Conservation (phyloP, 2,797 vertebrate species). For the Rhynchotus rufescens region DNA sequence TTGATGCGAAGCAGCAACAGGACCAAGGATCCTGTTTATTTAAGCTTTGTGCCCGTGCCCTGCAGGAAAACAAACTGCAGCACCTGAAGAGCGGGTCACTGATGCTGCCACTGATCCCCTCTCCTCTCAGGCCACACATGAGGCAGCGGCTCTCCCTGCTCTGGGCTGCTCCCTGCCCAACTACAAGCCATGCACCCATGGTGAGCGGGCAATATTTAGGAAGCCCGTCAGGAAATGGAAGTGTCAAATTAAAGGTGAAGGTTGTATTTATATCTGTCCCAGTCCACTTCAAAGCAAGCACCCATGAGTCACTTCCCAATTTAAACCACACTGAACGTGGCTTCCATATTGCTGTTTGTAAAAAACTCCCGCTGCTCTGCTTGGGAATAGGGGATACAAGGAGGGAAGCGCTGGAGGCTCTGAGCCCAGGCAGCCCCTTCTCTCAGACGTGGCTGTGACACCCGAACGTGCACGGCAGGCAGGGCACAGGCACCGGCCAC, state of each 20-base stretch:
- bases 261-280: not conserved
- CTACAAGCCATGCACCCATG: not conserved
- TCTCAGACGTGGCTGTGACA: not conserved
- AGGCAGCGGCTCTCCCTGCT: not conserved
- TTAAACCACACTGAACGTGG: rapidly evolving
- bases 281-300: not conserved
- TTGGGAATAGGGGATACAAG: not conserved
- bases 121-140: not conserved
- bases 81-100: rapidly evolving
- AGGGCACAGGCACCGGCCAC: not conserved
- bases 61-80: rapidly evolving
- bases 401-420: not conserved
- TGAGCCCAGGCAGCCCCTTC: not conserved
- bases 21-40: not conserved
- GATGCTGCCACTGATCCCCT: rapidly evolving
- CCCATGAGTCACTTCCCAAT: not conserved
- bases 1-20: not conserved
- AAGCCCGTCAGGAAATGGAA: not conserved
- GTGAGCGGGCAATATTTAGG: not conserved
- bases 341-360: not conserved
- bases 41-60: rapidly evolving
- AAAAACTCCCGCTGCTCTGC: not conserved
- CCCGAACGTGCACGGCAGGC: not conserved
- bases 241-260: not conserved
- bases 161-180: not conserved